Conservation (phyloP, 2,797 vertebrate species). For the Dicrostonyx torquatus region DNA sequence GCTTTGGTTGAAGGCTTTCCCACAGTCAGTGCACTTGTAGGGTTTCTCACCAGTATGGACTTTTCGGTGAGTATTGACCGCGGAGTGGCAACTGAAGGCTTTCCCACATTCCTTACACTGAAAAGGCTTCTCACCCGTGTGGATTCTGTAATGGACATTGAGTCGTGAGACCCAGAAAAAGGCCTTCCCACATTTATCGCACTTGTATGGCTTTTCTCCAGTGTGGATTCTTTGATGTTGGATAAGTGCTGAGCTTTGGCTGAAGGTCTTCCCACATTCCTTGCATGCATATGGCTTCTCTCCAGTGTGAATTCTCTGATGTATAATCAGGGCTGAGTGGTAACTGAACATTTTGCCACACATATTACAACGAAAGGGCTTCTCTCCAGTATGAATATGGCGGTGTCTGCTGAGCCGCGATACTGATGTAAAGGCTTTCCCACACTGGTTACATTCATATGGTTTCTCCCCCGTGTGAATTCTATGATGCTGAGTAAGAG, state of each 20-base stretch:
- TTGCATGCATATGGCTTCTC: constrained; percentile 79
- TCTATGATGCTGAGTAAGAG: constrained; percentile 77
- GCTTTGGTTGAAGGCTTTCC: constrained; percentile 80
- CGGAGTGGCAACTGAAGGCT: constrained; percentile 79
- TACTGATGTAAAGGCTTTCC: constrained; percentile 78
- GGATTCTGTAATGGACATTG: constrained; percentile 76
- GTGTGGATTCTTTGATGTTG: constrained; percentile 76
- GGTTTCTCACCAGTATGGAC: constrained; percentile 82
- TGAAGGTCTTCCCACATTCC: constrained; percentile 82
- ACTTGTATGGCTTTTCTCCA: constrained; percentile 79
- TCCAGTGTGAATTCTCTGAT: constrained; percentile 79
- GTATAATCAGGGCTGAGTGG: constrained; percentile 77
- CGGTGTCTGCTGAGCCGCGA: constrained; percentile 76
- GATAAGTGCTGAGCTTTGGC: constrained; percentile 74
- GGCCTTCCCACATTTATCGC: constrained; percentile 75
- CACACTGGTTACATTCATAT: constrained; percentile 75
- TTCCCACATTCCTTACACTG: constrained; percentile 80
- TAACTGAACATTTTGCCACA: constrained; percentile 81
- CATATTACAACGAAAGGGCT: constrained; percentile 71
- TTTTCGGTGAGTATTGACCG: constrained; percentile 78
- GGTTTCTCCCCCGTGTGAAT: constrained; percentile 82
- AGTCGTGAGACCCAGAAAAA: constrained; percentile 79
- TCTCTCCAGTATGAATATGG: constrained; percentile 79
- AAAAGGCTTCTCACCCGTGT: constrained; percentile 79
- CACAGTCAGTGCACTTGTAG: constrained; percentile 79